Conservation (phyloP, 2,113 vertebrate species). For the Dipodomys spectabilis region DNA sequence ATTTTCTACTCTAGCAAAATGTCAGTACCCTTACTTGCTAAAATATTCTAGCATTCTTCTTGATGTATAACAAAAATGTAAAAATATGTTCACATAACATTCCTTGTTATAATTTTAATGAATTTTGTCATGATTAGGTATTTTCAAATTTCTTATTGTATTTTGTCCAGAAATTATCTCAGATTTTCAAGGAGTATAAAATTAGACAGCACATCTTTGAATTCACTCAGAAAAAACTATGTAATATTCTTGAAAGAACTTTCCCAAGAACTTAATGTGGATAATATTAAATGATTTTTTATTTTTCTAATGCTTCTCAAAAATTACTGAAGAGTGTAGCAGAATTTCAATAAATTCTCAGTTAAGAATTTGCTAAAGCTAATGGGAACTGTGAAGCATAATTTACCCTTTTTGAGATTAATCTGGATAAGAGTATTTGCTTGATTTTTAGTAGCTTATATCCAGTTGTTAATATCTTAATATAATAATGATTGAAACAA, state of each 20-base stretch:
- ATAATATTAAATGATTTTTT: neutral
- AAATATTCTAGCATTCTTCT: neutral
- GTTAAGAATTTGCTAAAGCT: neutral
- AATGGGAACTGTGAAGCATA: neutral
- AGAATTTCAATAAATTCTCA: neutral
- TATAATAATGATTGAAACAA: neutral
- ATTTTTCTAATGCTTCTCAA: neutral
- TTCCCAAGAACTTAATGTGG: neutral
- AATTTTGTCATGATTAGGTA: neutral
- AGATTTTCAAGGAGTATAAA: neutral
- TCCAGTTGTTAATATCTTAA: neutral
- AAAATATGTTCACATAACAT: neutral
- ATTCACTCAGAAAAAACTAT: neutral
- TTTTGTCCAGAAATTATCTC: neutral
- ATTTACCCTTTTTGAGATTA: neutral
- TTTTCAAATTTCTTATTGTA: neutral
- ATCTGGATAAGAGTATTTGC: neutral
- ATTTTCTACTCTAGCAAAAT: neutral
- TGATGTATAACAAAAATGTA: neutral
- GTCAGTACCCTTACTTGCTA: rapidly evolving
- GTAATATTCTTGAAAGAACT: neutral
- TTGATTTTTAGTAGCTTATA: neutral
- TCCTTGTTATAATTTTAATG: neutral
- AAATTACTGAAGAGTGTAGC: neutral
- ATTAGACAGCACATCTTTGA: neutral